These are phyloP conservation scores for Psilopsiagon aymara DNA, from an alignment of 2,113 vertebrate genomes.

Conservation along the genomic window DNA sequence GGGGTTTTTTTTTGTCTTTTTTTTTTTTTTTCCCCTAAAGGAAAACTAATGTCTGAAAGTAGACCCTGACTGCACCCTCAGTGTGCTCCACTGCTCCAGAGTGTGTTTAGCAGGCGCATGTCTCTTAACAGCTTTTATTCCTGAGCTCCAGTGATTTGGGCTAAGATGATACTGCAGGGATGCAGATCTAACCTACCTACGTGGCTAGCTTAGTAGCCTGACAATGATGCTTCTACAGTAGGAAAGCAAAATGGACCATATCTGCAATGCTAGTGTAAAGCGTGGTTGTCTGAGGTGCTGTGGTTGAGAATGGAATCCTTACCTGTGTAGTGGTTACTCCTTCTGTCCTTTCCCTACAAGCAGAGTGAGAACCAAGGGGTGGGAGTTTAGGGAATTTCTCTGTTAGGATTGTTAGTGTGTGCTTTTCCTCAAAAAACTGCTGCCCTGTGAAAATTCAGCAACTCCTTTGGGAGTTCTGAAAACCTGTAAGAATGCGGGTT, in stretches of 20 bases:
- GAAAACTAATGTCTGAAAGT: not conserved
- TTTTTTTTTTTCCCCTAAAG: not conserved
- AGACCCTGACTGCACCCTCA: not conserved
- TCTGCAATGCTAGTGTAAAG: not conserved
- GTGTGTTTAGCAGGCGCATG: not conserved
- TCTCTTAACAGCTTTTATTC: not conserved
- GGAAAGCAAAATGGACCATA: not conserved
- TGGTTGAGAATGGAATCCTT: not conserved
- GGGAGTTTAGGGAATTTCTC: not conserved
- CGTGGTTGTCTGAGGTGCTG: not conserved
- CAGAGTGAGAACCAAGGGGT: not conserved
- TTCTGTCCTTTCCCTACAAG: not conserved
- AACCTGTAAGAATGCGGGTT: not conserved
- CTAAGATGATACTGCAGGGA: not conserved
- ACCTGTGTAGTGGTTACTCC: fast-evolving
- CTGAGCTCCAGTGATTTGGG: not conserved
- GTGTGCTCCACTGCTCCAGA: not conserved
- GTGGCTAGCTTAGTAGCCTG: not conserved
- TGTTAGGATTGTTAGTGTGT: fast-evolving
- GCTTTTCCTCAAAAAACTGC: not conserved
- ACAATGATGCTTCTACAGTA: not conserved
- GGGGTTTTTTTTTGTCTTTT: too few species aligned
- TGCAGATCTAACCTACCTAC: not conserved
- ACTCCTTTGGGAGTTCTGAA: not conserved
- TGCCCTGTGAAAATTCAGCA: not conserved